Percentiles rank a stretch among this genome's conserved stretches.
phyloP scores from a whole-genome alignment of 2,113 vertebrate genomes.

The Antennarius striatus region DNA sequence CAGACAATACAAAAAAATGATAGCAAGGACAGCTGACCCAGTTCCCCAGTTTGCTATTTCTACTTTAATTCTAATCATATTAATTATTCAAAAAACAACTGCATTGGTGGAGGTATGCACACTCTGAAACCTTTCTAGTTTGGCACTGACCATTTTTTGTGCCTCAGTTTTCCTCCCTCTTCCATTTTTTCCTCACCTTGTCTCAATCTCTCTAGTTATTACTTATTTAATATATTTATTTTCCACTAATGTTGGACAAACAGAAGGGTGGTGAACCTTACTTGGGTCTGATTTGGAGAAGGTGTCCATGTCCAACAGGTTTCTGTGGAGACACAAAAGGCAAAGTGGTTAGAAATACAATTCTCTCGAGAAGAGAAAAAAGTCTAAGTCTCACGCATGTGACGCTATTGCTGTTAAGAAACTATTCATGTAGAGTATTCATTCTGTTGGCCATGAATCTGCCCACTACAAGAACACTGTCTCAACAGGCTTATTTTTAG shows the following conservation, averaged over 20 bases:
- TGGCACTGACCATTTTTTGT: too few relatives aligned
- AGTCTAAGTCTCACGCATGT: neutral
- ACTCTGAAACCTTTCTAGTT: neutral
- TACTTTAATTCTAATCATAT: too few relatives aligned
- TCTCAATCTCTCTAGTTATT: too few relatives aligned
- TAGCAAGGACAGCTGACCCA: too few relatives aligned
- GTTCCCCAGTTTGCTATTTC: too few relatives aligned
- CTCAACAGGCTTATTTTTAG: too few relatives aligned
- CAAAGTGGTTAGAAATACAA: constrained; percentile 20
- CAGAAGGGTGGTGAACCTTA: constrained; percentile 69
- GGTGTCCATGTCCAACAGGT: constrained; percentile 92
- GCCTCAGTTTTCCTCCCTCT: too few relatives aligned
- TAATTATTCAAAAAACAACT: too few relatives aligned
- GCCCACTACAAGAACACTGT: neutral
- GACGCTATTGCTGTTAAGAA: constrained; percentile 6
- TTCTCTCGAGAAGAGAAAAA: neutral
- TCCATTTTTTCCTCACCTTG: too few relatives aligned
- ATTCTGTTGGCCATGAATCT: neutral
- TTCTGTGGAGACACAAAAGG: constrained; percentile 73
- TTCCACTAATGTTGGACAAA: neutral
- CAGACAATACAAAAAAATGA: too few relatives aligned
- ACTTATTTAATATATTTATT: too few relatives aligned
- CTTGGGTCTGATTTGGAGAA: constrained; percentile 96
- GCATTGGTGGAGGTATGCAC: too few relatives aligned
- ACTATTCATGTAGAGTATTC: constrained; percentile 19